Evolutionary conservation across 2,113 vertebrate species (phyloP).

Genomic region (Capreolus pygargus): DNA sequence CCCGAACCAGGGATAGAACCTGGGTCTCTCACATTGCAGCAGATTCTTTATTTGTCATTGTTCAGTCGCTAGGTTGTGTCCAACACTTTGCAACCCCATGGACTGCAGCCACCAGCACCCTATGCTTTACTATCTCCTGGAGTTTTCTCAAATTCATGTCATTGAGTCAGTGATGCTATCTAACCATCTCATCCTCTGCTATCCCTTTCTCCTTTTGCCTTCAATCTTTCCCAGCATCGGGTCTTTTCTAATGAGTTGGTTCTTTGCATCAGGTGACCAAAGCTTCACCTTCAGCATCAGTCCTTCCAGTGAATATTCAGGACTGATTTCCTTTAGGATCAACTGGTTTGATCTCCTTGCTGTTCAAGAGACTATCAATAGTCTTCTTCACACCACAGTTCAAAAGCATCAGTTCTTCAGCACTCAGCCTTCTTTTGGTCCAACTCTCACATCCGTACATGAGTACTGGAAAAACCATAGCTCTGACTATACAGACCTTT

Average conservation of each 20-base stretch:
- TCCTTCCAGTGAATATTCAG: neutral
- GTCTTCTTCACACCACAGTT: neutral
- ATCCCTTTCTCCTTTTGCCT: neutral
- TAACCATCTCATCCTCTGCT: neutral
- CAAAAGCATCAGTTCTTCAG: neutral
- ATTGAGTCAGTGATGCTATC: neutral
- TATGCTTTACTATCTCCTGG: neutral
- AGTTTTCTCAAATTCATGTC: neutral
- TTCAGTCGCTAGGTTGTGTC: neutral
- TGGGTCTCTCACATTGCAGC: neutral
- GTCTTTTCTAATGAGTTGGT: neutral
- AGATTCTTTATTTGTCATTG: neutral
- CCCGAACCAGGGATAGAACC: neutral
- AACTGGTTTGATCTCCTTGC: neutral
- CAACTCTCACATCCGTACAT: neutral
- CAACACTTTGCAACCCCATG: neutral
- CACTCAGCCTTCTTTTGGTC: neutral
- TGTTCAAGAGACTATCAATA: neutral
- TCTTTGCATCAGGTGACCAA: neutral
- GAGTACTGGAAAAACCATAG: neutral
- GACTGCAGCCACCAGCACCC: neutral
- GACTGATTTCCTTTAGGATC: neutral
- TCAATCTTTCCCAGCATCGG: neutral
- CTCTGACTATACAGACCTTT: neutral
- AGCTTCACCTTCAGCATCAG: neutral